A percentile compares a stretch with the other conserved stretches of the same genome.
Conservation (phyloP, 1,140 invertebrate genomes). For the Eciton burchellii region DNA sequence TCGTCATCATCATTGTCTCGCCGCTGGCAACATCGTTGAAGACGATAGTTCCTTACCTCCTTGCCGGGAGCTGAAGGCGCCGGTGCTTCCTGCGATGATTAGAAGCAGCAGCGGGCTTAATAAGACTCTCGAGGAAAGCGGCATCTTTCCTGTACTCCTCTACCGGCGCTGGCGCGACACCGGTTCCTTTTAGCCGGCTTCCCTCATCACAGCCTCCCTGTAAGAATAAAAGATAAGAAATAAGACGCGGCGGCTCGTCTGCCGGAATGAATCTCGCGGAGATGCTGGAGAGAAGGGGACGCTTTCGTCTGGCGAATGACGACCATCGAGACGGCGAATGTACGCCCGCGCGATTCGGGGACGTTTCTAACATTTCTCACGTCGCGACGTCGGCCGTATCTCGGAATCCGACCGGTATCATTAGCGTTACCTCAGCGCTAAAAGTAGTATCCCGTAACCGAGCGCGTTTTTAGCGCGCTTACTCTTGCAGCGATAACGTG, state of each 20-base stretch:
- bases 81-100: slow-evolving; percentile 82
- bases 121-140: slow-evolving; percentile 78
- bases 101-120: slow-evolving; percentile 83
- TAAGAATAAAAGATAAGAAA: slow-evolving; percentile 59
- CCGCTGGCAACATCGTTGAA: slow-evolving; percentile 58
- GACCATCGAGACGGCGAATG: slow-evolving; percentile 14
- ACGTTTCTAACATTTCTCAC: slow-evolving; percentile 29
- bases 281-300: too few species aligned
- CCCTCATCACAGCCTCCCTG: slow-evolving; percentile 84
- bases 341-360: slow-evolving; percentile 13
- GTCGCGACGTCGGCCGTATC: slow-evolving; percentile 10
- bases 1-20: slow-evolving; percentile 68
- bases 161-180: slow-evolving; percentile 76
- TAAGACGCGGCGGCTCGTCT: slow-evolving; percentile 1
- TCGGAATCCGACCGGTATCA: slow-evolving; percentile 3
- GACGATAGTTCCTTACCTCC: slow-evolving; percentile 79
- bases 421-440: slow-evolving; percentile 15
- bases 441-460: background rate
- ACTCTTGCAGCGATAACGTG: background rate
- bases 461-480: background rate
- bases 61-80: slow-evolving; percentile 81
- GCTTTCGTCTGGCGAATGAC: slow-evolving; percentile 24
- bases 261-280: slow-evolving; percentile 33
- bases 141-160: slow-evolving; percentile 81
- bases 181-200: slow-evolving; percentile 79